Percentiles rank a stretch among this genome's conserved stretches.
phyloP scores from a whole-genome alignment of 2,888 invertebrate species.

The Chromoteleia sp. region DNA sequence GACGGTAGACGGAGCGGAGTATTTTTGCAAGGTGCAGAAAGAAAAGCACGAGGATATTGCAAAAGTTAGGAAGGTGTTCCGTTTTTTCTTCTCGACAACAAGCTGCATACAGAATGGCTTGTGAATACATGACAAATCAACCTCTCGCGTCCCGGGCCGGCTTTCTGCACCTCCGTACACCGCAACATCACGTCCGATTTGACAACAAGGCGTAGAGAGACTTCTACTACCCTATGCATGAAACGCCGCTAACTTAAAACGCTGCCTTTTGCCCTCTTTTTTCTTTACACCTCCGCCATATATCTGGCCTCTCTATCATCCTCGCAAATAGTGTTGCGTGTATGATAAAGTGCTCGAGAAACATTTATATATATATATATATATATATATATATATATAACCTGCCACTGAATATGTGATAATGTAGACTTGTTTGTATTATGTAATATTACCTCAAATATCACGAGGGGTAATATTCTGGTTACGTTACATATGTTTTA shows the following conservation, averaged over 20 bases:
- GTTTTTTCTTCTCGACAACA: slow-evolving; percentile 74
- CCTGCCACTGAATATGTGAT: slow-evolving; percentile 38
- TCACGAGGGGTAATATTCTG: slow-evolving; percentile 37
- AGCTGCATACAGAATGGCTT: slow-evolving; percentile 75
- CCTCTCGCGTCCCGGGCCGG: slow-evolving; percentile 60
- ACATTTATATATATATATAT: slow-evolving; percentile 48
- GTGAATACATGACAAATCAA: slow-evolving; percentile 64
- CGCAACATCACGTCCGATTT: slow-evolving; percentile 74
- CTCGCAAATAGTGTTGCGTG: slow-evolving; percentile 50
- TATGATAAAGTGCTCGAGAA: slow-evolving; percentile 61
- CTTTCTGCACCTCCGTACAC: slow-evolving; percentile 56
- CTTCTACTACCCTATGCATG: slow-evolving; percentile 75
- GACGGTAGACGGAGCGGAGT: slow-evolving; percentile 36
- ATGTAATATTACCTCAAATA: slow-evolving; percentile 43
- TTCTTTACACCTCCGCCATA: slow-evolving; percentile 31
- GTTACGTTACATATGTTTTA: slow-evolving; percentile 24
- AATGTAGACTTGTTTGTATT: slow-evolving; percentile 56
- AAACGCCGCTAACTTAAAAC: slow-evolving; percentile 60
- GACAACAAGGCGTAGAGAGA: slow-evolving; percentile 71
- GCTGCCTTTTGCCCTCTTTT: slow-evolving; percentile 60
- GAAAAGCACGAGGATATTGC: slow-evolving; percentile 79
- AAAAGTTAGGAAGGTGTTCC: slow-evolving; percentile 75
- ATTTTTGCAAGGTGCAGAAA: slow-evolving; percentile 69
- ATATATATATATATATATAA: slow-evolving; percentile 46
- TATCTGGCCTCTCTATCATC: slow-evolving; percentile 49